A percentile compares a stretch with the other conserved stretches of the same genome.
Evolutionary conservation across 1,140 invertebrate species (phyloP).

Genomic region (Coboldia fuscipes): DNA sequence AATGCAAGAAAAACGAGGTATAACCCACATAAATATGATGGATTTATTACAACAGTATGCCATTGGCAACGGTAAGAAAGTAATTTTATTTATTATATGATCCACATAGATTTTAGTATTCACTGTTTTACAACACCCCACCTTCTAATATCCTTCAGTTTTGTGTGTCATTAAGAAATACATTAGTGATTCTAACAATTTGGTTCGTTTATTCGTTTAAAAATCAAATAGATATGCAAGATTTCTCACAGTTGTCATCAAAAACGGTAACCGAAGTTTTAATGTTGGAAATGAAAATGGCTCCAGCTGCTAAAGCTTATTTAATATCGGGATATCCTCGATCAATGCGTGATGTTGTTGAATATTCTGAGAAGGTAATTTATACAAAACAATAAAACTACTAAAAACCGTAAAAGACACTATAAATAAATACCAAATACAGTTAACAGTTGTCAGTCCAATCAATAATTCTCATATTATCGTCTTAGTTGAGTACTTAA

Average conservation of each 20-base stretch:
- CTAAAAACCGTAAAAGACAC: not conserved
- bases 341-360: conserved; percentile 74
- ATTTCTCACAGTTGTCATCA: conserved; percentile 61
- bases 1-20: conserved; percentile 60
- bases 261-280: conserved; percentile 71
- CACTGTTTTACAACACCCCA: not conserved
- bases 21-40: conserved; percentile 79
- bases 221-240: conserved; percentile 47
- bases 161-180: not conserved
- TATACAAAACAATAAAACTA: not conserved
- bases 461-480: too few relatives aligned
- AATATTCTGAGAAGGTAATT: conserved; percentile 71
- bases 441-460: too few relatives aligned
- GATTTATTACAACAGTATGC: conserved; percentile 70
- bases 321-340: conserved; percentile 90
- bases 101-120: not conserved
- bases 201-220: conserved; percentile 2
- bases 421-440: not conserved
- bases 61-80: conserved; percentile 53
- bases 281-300: conserved; percentile 86
- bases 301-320: conserved; percentile 72
- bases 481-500: too few relatives aligned
- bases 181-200: not conserved
- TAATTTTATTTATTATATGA: not conserved
- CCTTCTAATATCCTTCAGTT: not conserved